Evolutionary conservation across 2,113 vertebrate species (phyloP), one percentile per base, ranked within the genome.

Genomic region (Labeo rohita): DNA sequence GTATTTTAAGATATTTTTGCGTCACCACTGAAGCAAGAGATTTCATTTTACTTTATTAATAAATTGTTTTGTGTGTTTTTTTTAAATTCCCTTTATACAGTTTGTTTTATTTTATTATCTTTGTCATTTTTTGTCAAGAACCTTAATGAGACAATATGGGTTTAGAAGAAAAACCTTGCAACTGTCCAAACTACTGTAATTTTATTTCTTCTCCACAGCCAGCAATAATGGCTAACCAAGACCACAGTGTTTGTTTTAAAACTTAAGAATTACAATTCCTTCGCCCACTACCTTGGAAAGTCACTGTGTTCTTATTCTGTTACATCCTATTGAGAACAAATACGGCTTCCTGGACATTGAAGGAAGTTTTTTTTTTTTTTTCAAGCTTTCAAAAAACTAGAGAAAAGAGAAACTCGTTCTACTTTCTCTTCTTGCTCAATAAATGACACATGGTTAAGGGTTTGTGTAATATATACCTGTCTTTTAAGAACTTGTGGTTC

Each of bases 231-330:
- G 75, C 36, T 74, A n/a, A 86, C 75, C 59, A 80, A 87, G 79
- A 84, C 88, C 88, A 87, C 88, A 91, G 56, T 28, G 75, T 87
- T 87, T 72, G n/a, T 83, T 89, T 80, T 65, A 75, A 84, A 72
- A 63, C 72, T 78, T 81, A 13, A 68, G 11, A 47, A 82, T 45
- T 43, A 65, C 80, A 72, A 49, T 65, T 36, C 36, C 5, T 47
- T 61, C 86, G 78, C 47, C 45, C 63, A 39, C 76, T 59, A 84
- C 63, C 70, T 54, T 59, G 79, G 52, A 83, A 77, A 85, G 83
- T 76, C n/a, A 75, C 23, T 75, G 15, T 78, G 74, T 76, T 80
- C 56, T 82, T 75, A 73, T 85, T 85, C 86, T n/a, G 18, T 36
- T 82, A 50, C 63, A n/a, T 68, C 47, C 52, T 72, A 79, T 45